Evolutionary conservation across 2,888 invertebrate species (phyloP).

Genomic region (Ichneumoninae sp.): DNA sequence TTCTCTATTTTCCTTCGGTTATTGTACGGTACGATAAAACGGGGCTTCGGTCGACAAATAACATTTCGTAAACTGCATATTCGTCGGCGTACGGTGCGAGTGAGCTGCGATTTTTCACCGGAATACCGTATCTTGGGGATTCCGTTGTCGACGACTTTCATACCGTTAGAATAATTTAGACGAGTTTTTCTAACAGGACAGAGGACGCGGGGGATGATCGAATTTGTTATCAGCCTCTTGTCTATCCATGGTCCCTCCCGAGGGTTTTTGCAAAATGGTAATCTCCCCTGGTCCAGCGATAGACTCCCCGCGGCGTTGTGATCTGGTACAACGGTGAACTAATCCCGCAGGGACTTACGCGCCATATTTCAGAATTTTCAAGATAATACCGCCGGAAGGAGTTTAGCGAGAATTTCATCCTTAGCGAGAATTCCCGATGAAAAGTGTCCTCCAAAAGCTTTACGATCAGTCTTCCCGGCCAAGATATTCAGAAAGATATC

Average conservation of each 20-base stretch:
- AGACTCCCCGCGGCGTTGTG: constrained; percentile 29
- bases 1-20: not conserved
- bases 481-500: no score
- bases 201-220: constrained; percentile 24
- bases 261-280: constrained; percentile 41
- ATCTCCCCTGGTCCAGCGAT: constrained; percentile 42
- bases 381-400: not conserved
- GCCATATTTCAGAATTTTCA: not conserved
- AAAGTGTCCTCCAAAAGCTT: not conserved
- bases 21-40: not conserved
- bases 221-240: constrained; percentile 56
- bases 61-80: constrained; percentile 1
- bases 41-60: not conserved
- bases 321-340: constrained; percentile 9
- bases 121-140: not conserved
- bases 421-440: not conserved
- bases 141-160: constrained; percentile 10
- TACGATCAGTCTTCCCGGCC: no score
- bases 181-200: constrained; percentile 43
- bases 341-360: not conserved
- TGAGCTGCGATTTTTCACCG: not conserved
- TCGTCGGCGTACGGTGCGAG: not conserved
- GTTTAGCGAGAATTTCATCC: not conserved
- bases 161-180: constrained; percentile 39
- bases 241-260: constrained; percentile 36